Conservation (phyloP, 2,888 invertebrate genomes). For the Acanthosepion lycidas region DNA sequence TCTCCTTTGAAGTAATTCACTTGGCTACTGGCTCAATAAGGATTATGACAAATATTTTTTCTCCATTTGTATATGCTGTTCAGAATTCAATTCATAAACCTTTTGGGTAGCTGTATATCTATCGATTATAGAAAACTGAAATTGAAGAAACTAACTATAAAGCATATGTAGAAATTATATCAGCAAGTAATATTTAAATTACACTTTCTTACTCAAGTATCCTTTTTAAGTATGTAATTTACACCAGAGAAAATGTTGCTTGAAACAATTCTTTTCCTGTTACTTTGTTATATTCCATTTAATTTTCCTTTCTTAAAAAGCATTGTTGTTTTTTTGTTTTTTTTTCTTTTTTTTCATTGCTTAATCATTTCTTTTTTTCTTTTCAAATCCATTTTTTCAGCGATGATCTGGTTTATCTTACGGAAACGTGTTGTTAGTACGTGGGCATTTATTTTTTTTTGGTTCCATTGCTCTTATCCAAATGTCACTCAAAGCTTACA, state of each 20-base stretch:
- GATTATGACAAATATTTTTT: too few relatives aligned
- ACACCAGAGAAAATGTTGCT: background rate
- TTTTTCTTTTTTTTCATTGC: background rate
- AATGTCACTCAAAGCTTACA: background rate
- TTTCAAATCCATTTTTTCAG: constrained; percentile 35
- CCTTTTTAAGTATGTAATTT: background rate
- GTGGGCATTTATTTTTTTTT: background rate
- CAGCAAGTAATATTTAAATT: too few relatives aligned
- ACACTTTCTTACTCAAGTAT: too few relatives aligned
- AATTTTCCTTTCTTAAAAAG: background rate
- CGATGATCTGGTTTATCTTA: constrained; percentile 44
- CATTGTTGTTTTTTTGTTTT: background rate
- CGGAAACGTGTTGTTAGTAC: constrained; percentile 44
- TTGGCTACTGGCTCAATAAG: too few relatives aligned
- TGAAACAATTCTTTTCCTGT: background rate
- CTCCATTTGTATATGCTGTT: too few relatives aligned
- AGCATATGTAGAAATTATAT: too few relatives aligned
- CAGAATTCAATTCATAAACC: too few relatives aligned
- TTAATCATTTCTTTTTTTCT: background rate
- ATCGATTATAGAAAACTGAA: too few relatives aligned
- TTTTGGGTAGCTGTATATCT: too few relatives aligned
- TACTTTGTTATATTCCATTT: background rate
- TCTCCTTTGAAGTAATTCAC: too few relatives aligned
- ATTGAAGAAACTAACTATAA: too few relatives aligned
- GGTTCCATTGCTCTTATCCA: background rate